These are phyloP conservation scores for Eupithecia subumbrata DNA, from an alignment of 2,888 invertebrate species.

Conservation along the genomic window DNA sequence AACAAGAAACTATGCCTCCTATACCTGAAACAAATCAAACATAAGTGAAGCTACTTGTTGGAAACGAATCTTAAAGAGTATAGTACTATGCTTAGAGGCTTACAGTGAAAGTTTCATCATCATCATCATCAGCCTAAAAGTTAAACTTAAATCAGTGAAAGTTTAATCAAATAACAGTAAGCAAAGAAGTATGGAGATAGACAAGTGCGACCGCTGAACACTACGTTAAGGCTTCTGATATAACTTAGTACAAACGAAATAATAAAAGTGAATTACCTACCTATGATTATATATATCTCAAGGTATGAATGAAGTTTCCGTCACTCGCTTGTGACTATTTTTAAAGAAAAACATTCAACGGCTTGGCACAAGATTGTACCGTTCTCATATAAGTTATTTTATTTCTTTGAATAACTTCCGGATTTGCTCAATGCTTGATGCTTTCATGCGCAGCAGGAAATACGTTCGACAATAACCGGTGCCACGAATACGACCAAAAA, in stretches of 20 bases:
- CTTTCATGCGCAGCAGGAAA: constrained; percentile 24
- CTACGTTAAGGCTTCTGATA: neutral
- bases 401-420: neutral
- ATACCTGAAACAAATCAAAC: constrained; percentile 13
- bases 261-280: neutral
- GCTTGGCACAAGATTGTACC: neutral
- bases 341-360: neutral
- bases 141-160: too few relatives aligned
- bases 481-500: constrained; percentile 42
- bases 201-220: neutral
- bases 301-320: neutral
- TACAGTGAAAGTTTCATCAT: too few relatives aligned
- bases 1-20: neutral
- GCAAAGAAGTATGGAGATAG: neutral
- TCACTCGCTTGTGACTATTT: neutral
- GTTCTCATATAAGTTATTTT: neutral
- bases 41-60: constrained; percentile 1
- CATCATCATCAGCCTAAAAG: too few relatives aligned
- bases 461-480: constrained; percentile 48
- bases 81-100: too few relatives aligned
- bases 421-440: neutral
- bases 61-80: neutral
- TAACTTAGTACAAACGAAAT: neutral
- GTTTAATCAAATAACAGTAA: neutral
- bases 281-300: neutral